phyloP scores from a whole-genome alignment of 2,888 invertebrate species.

The Ganaspis brasiliensis region DNA sequence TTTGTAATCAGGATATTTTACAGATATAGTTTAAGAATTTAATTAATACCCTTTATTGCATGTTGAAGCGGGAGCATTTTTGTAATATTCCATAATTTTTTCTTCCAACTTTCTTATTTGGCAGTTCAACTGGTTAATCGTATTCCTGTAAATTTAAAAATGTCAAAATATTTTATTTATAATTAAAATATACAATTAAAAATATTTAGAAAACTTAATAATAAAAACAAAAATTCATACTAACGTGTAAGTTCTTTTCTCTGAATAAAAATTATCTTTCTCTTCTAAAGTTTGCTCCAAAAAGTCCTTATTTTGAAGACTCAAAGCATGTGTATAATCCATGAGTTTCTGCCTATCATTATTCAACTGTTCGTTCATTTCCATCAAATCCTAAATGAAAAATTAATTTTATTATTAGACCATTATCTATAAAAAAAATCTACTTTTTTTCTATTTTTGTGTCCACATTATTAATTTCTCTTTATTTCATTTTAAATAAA shows the following conservation, averaged over 20 bases:
- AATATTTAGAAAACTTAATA: neutral
- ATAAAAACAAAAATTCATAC: constrained; percentile 63
- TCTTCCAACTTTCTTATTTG: constrained; percentile 99
- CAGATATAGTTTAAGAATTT: constrained; percentile 31
- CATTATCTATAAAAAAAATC: constrained; percentile 49
- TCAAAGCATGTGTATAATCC: constrained; percentile 94
- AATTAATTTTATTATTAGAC: neutral
- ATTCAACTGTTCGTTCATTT: constrained; percentile 94
- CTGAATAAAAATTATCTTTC: constrained; percentile 96
- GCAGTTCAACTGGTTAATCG: constrained; percentile 93
- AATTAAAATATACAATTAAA: neutral
- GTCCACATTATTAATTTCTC: constrained; percentile 22
- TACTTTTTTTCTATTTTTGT: neutral
- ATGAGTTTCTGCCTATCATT: constrained; percentile 94
- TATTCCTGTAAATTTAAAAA: constrained; percentile 84
- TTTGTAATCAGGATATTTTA: constrained; percentile 10
- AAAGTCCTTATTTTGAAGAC: constrained; percentile 96
- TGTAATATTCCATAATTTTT: constrained; percentile 99
- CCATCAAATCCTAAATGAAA: constrained; percentile 87
- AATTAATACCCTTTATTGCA: constrained; percentile 86
- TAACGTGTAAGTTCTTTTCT: constrained; percentile 93
- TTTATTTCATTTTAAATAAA: constrained; percentile 5
- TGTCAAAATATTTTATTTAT: constrained; percentile 12
- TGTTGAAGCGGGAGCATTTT: constrained; percentile 81
- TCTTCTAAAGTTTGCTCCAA: constrained; percentile 95